phyloP scores from a whole-genome alignment of 2,888 invertebrate species.

The Drosophila buzzatii region DNA sequence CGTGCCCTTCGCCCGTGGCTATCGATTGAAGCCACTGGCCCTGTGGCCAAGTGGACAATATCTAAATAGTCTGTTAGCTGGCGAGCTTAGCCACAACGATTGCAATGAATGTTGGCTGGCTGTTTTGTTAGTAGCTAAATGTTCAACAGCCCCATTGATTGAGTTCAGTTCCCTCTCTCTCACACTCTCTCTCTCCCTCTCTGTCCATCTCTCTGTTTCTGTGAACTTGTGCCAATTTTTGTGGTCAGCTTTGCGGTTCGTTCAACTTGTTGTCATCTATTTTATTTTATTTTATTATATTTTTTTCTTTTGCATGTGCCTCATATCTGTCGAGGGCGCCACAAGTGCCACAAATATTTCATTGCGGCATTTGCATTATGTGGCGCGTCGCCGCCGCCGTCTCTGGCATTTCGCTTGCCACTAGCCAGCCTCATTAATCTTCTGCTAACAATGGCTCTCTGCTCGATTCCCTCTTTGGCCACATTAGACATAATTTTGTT shows the following conservation, averaged over 20 bases:
- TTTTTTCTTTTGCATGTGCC: constrained; percentile 5
- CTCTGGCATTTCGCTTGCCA: constrained; percentile 34
- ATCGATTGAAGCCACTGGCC: constrained; percentile 29
- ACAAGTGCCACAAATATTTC: constrained; percentile 76
- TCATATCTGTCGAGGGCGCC: constrained; percentile 43
- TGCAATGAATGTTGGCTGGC: constrained; percentile 23
- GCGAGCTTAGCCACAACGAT: constrained; percentile 15
- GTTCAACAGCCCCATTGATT: constrained; percentile 20
- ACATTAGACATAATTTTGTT: neutral
- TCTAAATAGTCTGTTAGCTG: constrained; percentile 16
- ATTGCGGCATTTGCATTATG: constrained; percentile 73
- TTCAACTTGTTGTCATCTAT: constrained; percentile 60
- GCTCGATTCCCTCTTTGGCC: constrained; percentile 2
- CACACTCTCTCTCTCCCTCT: neutral
- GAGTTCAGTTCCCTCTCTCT: constrained; percentile 12
- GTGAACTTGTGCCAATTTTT: constrained; percentile 50
- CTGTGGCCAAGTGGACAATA: constrained; percentile 2
- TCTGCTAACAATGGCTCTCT: neutral
- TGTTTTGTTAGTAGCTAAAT: constrained; percentile 12
- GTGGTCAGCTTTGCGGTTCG: constrained; percentile 55
- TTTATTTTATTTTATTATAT: neutral
- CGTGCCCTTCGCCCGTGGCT: constrained; percentile 20
- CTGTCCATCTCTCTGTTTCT: neutral
- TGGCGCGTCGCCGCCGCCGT: constrained; percentile 44
- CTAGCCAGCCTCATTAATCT: constrained; percentile 49